Evolutionary conservation across 2,797 vertebrate genomes (phyloP), one percentile per base, ranked within the genome.

Genomic region (Danionella dracula): DNA sequence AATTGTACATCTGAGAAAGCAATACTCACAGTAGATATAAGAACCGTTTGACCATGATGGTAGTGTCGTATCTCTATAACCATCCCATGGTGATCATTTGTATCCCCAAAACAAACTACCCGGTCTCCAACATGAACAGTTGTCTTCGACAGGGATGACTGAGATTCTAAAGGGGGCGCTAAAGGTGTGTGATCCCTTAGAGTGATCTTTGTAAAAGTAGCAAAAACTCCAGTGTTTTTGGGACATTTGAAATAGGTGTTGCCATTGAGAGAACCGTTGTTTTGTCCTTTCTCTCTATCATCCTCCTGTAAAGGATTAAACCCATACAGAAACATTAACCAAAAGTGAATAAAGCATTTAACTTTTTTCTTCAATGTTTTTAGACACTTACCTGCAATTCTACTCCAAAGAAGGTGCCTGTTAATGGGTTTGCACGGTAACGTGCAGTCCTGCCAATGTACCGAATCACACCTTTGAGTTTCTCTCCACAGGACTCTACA

Each of bases 301-400:
- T 78, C 45, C 0, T 75, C 88, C 93, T 95, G 72, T 1, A 55
- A 68, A 63, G 23, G 23, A 27, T 27, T 27, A 27, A 27, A n/a
- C n/a, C 23, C 23, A 27, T 6, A 27, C 23, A 27, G 6, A 27
- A n/a, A n/a, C n/a, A n/a, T n/a, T n/a, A n/a, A n/a, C n/a, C n/a
- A n/a, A n/a, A n/a, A n/a, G n/a, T n/a, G n/a, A n/a, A n/a, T n/a
- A n/a, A n/a, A n/a, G n/a, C n/a, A n/a, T n/a, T 27, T 27, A 27
- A 27, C 23, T 27, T 27, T 27, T 27, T 27, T 27, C 3, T 27
- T 27, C 23, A 27, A 27, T 27, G 23, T 27, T 27, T 27, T 27
- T 3, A 27, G 3, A 27, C 4, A 23, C 66, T 73, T 60, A 94
- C 93, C 92, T 90, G 85, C 5, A 94, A 73, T 48, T 95, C 91